A percentile compares a stretch with the other conserved stretches of the same genome.
phyloP scores from a whole-genome alignment of 92 coral and sea anemone species.

The Palythoa caribaeorum region DNA sequence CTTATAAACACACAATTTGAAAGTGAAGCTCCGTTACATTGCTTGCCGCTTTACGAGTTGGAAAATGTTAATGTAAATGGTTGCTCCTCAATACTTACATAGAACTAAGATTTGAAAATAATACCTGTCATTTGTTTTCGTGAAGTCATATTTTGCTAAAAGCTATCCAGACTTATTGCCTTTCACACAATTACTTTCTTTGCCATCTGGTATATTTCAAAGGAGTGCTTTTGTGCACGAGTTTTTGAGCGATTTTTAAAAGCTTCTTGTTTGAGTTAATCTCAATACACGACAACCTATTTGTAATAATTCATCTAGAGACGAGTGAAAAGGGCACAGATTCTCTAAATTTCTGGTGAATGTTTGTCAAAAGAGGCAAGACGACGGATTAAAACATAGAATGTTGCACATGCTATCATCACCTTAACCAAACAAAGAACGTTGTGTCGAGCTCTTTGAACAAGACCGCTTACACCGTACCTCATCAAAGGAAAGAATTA shows the following conservation, averaged over 20 bases:
- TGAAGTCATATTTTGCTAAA: slow-evolving; percentile 14
- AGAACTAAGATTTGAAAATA: slow-evolving; percentile 5
- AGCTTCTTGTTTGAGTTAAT: slow-evolving; percentile 39
- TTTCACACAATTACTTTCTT: slow-evolving; percentile 23
- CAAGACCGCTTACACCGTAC: background rate
- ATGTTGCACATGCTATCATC: slow-evolving; percentile 25
- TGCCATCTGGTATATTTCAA: slow-evolving; percentile 48
- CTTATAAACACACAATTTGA: slow-evolving; percentile 20
- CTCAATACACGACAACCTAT: slow-evolving; percentile 5
- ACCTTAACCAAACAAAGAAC: slow-evolving; percentile 13
- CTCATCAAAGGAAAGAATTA: background rate
- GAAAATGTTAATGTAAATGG: background rate
- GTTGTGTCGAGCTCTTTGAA: background rate
- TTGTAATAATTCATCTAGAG: slow-evolving; percentile 7
- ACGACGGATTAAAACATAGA: slow-evolving; percentile 3
- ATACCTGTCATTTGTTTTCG: slow-evolving; percentile 25
- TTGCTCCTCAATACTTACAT: background rate
- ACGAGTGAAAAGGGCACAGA: background rate
- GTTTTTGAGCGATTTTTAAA: slow-evolving; percentile 33
- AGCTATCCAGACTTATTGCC: slow-evolving; percentile 38
- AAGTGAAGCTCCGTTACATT: slow-evolving; percentile 4
- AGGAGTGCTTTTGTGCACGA: slow-evolving; percentile 40
- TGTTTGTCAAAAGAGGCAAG: slow-evolving; percentile 32
- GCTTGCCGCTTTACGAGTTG: background rate
- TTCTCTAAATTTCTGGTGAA: slow-evolving; percentile 29